Conservation (phyloP, 2,113 vertebrate species). For the Platysteira castanea region DNA sequence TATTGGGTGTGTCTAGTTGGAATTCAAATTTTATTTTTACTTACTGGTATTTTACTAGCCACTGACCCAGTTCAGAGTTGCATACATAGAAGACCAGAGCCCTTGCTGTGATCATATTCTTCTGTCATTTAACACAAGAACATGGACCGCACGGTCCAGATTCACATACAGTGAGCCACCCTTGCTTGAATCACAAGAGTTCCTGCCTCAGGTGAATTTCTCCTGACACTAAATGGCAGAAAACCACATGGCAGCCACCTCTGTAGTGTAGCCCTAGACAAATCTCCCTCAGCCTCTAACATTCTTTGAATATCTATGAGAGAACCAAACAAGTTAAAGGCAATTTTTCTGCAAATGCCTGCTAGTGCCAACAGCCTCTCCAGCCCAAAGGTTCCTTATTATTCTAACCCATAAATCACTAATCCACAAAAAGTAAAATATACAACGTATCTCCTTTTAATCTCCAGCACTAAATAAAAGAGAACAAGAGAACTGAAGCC, state of each 20-base stretch:
- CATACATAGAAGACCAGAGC: not conserved
- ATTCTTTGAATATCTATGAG: not conserved
- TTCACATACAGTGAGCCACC: not conserved
- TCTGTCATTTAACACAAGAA: not conserved
- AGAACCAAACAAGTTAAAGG: not conserved
- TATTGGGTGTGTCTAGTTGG: not conserved
- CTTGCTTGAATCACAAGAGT: not conserved
- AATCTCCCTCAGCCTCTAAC: not conserved
- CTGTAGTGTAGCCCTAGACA: not conserved
- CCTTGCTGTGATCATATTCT: not conserved
- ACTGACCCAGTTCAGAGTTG: not conserved
- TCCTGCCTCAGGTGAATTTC: accelerated
- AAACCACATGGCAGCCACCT: not conserved
- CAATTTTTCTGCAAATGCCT: not conserved
- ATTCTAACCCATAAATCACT: not conserved
- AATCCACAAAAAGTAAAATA: not conserved
- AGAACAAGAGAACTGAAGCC: not conserved
- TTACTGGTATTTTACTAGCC: not conserved
- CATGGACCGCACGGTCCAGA: not conserved
- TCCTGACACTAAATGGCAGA: not conserved
- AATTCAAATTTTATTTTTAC: not conserved
- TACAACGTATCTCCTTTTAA: not conserved
- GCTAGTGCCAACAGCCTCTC: not conserved
- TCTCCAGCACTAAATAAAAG: not conserved
- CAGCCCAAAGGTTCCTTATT: not conserved